Base-by-base conservation (phyloP, 2,113 vertebrate genomes). In the Hiodon tergisus region DNA sequence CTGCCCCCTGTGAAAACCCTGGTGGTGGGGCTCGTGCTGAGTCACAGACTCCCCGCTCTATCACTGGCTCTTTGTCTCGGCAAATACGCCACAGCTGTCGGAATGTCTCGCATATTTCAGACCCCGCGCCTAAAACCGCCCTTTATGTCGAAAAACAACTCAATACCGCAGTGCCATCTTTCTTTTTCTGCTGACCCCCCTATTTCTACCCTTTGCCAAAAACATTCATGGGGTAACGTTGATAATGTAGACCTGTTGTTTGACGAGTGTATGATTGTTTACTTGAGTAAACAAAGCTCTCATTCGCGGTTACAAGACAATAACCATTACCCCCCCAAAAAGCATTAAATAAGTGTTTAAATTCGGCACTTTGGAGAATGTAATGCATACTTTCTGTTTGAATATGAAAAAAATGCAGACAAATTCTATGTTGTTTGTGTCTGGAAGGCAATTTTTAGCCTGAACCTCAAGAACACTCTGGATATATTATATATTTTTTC, bases 1-100 rank as follows among this genome's bases (percentile, higher is more conserved):
- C 61, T 8, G 60, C 50, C 55, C 61, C 16, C 72, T n/a, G 46
- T 2, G 53, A 70, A 81, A 66, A 2, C 61, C 51, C 31, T 16
- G 0, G 6, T 14, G 76, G 72, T 72, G 71, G 69, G 67, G 76
- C 51, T 66, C 62, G 84, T 4, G 65, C 78, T 78, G 78, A 77
- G 63, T 81, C 78, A 67, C 13, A 78, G 60, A 72, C 71, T 76
- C 5, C 59, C 69, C 61, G 52, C 2, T 50, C 75, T 63, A 58
- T 76, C 78, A 66, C 78, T 54, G 66, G 74, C 13, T 73, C 82
- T 82, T 83, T 76, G 75, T 76, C 69, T 66, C 31, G 1, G 5
- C 10, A 14, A 53, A 71, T 61, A 66, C 61, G 69, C 53, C 17
- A 10, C 69, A 76, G 75, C 75, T 72, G 75, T 16, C 72, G 50